Evolutionary conservation across 2,113 vertebrate genomes (phyloP).

Genomic region (Festucalex cinctus): DNA sequence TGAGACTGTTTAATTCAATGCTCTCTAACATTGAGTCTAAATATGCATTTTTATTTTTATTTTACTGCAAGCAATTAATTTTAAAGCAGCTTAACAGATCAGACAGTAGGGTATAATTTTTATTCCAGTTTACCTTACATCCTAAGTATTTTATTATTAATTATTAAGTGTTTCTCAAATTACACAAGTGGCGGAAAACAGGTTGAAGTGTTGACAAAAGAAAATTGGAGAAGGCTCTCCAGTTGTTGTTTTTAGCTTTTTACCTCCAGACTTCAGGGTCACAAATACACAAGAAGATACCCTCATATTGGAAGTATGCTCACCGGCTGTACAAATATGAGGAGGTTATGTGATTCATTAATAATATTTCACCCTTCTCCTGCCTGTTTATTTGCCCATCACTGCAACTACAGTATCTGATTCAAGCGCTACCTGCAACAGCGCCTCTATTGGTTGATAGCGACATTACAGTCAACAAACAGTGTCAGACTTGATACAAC

Average conservation of each 20-base stretch:
- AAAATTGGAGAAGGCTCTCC: background rate
- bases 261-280: no score
- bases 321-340: conserved; percentile 14
- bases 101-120: conserved; percentile 4
- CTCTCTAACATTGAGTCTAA: background rate
- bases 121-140: conserved; percentile 8
- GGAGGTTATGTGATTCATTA: conserved; percentile 31
- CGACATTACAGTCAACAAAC: conserved; percentile 36
- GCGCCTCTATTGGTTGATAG: conserved; percentile 66
- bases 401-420: conserved; percentile 63
- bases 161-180: conserved; percentile 31
- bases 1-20: background rate
- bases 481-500: conserved; percentile 24
- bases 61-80: background rate
- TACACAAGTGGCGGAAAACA: background rate
- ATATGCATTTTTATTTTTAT: background rate
- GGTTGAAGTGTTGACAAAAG: background rate
- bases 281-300: background rate
- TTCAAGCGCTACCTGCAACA: conserved; percentile 73
- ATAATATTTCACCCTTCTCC: conserved; percentile 26
- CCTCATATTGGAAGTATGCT: background rate
- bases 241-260: background rate
- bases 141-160: conserved; percentile 24
- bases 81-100: background rate
- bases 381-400: conserved; percentile 56